Evolutionary conservation across 2,888 invertebrate species (phyloP).

Genomic region (Acronicta aceris): DNA sequence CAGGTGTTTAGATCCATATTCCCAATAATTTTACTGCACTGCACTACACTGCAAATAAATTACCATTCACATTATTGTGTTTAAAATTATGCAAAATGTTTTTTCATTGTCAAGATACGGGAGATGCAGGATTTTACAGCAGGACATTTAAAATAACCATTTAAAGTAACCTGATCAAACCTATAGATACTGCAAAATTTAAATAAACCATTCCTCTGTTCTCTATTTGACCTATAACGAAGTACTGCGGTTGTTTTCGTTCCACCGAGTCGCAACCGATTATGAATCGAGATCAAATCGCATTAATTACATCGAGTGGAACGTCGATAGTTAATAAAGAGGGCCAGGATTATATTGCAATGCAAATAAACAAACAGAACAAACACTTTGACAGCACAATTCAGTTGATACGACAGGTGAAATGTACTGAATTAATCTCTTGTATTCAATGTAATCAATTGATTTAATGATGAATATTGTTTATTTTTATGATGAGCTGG

Average conservation of each 20-base stretch:
- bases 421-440: conserved; percentile 50
- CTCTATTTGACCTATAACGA: conserved; percentile 32
- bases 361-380: conserved; percentile 43
- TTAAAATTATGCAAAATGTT: too few relatives aligned
- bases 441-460: conserved; percentile 35
- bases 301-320: conserved; percentile 58
- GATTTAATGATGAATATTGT: conserved; percentile 18
- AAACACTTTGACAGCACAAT: conserved; percentile 53
- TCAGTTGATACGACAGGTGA: conserved; percentile 54
- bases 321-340: conserved; percentile 54
- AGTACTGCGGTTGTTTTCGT: conserved; percentile 27
- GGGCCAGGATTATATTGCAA: conserved; percentile 49
- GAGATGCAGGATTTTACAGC: too few relatives aligned
- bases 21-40: too few relatives aligned
- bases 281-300: conserved; percentile 58
- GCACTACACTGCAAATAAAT: too few relatives aligned
- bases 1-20: too few relatives aligned
- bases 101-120: too few relatives aligned
- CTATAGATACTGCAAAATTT: too few relatives aligned
- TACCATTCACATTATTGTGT: too few relatives aligned
- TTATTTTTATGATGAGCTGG: conserved; percentile 34
- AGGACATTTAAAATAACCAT: too few relatives aligned
- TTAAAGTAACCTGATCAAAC: too few relatives aligned
- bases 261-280: conserved; percentile 39
- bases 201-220: background rate